These are phyloP conservation scores for Strongylocentrotus purpuratus DNA, from an alignment of 35 echinoderm and acorn worm species.

Conservation along the genomic window DNA sequence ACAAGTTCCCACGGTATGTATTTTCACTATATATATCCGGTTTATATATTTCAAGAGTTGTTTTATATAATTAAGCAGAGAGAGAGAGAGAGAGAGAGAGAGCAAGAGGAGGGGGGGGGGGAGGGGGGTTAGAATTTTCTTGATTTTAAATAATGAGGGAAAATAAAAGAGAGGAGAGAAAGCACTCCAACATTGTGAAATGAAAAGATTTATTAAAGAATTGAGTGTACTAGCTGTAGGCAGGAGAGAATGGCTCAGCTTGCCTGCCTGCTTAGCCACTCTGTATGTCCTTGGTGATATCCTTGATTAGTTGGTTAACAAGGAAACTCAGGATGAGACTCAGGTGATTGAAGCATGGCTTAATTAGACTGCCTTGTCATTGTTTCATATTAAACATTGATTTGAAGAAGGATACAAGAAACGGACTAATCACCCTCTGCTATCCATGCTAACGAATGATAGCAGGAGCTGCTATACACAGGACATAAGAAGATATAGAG, in stretches of 20 bases:
- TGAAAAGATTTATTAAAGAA: not conserved
- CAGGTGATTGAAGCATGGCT: slow-evolving; percentile 7
- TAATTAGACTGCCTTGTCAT: slow-evolving; percentile 5
- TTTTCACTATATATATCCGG: too few species aligned
- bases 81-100: too few species aligned
- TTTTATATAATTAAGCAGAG: too few species aligned
- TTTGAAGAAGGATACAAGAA: not conserved
- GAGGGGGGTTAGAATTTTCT: too few species aligned
- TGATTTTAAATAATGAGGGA: too few species aligned
- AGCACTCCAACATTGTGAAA: not conserved
- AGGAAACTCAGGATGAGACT: not conserved
- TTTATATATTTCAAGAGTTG: too few species aligned
- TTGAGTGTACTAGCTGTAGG: too few species aligned
- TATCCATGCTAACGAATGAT: not conserved
- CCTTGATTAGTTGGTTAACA: not conserved
- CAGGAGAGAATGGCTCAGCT: not conserved
- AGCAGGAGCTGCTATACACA: not conserved
- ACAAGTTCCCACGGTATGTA: too few species aligned
- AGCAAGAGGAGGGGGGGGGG: too few species aligned
- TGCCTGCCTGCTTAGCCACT: not conserved
- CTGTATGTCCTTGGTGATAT: not conserved
- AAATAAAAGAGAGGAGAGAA: too few species aligned
- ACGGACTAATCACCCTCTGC: not conserved
- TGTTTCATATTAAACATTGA: not conserved
- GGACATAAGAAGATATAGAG: not conserved